Conservation (phyloP, 2,113 vertebrate genomes). For the Phrynosoma blainvillii region DNA sequence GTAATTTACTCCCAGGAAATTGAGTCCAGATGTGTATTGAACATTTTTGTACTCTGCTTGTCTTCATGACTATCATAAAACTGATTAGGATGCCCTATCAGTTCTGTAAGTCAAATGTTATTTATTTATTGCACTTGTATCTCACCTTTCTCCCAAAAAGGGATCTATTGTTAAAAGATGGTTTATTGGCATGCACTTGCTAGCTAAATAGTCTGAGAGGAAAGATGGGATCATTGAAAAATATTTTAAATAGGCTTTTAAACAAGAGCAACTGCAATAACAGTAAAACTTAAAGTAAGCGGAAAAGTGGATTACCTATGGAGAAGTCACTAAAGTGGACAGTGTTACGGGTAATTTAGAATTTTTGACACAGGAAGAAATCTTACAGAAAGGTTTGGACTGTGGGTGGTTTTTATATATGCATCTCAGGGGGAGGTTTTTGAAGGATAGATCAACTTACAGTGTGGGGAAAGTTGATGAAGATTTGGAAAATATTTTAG, state of each 20-base stretch:
- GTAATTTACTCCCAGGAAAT: neutral
- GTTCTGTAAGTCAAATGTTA: neutral
- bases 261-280: neutral
- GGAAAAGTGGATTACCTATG: no score
- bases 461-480: no score
- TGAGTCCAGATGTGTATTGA: neutral
- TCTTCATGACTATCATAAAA: neutral
- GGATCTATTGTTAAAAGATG: neutral
- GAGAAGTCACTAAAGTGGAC: no score
- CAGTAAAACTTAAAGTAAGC: neutral
- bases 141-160: no score
- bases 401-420: no score
- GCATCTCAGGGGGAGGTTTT: no score
- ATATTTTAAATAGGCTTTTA: neutral
- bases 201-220: conserved; percentile 3
- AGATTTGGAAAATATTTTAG: no score
- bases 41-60: neutral
- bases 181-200: neutral
- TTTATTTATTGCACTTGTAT: neutral
- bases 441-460: no score
- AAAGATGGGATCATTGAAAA: neutral
- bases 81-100: neutral
- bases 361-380: no score
- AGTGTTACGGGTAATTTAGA: no score
- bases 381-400: no score